phyloP scores from a whole-genome alignment of 1,140 invertebrate species.

The Bombus confusus region DNA sequence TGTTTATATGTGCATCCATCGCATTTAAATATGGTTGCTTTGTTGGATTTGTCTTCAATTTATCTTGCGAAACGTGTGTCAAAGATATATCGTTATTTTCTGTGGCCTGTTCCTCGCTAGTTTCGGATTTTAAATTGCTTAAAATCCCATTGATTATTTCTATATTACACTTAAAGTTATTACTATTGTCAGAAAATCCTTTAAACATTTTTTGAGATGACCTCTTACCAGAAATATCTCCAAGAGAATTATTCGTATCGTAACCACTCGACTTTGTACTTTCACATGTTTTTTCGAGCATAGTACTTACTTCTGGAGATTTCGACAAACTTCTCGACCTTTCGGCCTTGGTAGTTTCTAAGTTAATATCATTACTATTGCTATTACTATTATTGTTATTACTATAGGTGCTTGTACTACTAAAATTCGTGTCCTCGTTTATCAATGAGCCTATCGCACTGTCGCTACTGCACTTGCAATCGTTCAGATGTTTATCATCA shows the following conservation, averaged over 20 bases:
- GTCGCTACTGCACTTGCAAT: conserved; percentile 45
- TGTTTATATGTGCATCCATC: neutral
- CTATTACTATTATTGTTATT: conserved; percentile 57
- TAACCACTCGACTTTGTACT: conserved; percentile 63
- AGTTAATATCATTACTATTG: conserved; percentile 31
- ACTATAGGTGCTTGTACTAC: conserved; percentile 54
- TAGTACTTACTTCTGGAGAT: conserved; percentile 41
- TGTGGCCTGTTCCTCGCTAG: neutral
- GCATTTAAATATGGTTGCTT: conserved; percentile 21
- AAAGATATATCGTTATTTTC: neutral
- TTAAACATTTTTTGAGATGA: conserved; percentile 55
- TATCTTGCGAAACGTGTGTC: neutral
- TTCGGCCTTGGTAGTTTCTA: conserved; percentile 19
- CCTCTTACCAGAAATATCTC: conserved; percentile 22
- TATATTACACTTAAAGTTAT: conserved; percentile 46
- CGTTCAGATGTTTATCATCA: conserved; percentile 36
- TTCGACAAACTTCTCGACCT: conserved; percentile 59
- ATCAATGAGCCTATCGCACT: conserved; percentile 46
- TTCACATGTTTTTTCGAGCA: conserved; percentile 8
- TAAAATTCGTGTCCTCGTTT: conserved; percentile 62
- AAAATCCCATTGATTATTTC: conserved; percentile 58
- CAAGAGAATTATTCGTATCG: conserved; percentile 52
- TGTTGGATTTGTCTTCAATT: neutral
- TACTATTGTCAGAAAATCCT: conserved; percentile 48
- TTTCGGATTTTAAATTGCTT: conserved; percentile 43